Base-by-base conservation (phyloP, 2,113 vertebrate genomes). In the Hirundichthys speculiger region DNA sequence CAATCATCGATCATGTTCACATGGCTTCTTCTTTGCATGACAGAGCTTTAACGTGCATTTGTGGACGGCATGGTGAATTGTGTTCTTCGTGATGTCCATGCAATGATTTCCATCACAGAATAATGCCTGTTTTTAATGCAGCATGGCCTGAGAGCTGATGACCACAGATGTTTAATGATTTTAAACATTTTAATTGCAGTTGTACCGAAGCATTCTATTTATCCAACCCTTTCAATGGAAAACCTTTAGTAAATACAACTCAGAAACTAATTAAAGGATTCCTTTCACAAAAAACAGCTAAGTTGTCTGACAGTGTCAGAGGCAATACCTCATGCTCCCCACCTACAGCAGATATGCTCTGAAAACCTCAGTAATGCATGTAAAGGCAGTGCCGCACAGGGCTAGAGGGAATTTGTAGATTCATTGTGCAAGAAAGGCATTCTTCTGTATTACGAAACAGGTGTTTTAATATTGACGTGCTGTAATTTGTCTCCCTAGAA, bases 361-460 rank as follows among this genome's bases (percentile, higher is more conserved):
- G 14, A 63, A 52, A 15, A 16, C 24, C 54, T 46, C 39, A 12
- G 50, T 9, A 0, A 5, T n/a, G 14, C 12, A n/a, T 4, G 14
- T 11, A 2, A 51, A 38, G 38, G 18, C 46, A 51, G 42, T 42
- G 16, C 56, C 50, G 50, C 38, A 45, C 15, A 48, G 21, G 15
- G 14, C 25, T 47, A 57, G 52, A 57, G 56, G 13, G 27, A 24
- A 56, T 48, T 53, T 18, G 70, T 8, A 15, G 11, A 34, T 54
- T n/a, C 4, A 24, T 4, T 48, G 30, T 53, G 13, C 34, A 46
- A 38, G 30, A 38, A 34, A 74, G 13, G 21, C 73, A 82, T 82
- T 75, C 64, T 60, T 61, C 1, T 54, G 30, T 25, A 62, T 86
- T 78, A 49, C 13, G 30, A 85, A 85, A 85, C 14, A 72, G 66